Evolutionary conservation across 2,113 vertebrate species (phyloP).

Genomic region (Archocentrus centrarchus): DNA sequence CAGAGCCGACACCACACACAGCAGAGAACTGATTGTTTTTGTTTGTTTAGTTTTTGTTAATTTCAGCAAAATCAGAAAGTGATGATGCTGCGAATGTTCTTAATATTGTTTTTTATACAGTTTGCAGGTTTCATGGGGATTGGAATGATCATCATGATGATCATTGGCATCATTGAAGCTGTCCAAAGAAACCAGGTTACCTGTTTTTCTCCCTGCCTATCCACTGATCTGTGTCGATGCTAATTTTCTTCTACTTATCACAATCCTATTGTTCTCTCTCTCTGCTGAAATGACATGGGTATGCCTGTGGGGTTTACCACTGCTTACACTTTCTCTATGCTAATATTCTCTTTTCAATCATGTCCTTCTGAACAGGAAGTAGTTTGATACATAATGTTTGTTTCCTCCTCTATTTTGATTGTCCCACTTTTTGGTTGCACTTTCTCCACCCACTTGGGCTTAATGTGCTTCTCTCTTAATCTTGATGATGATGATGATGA

Average conservation of each 20-base stretch:
- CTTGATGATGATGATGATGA: not conserved
- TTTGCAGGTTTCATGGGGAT: conserved; percentile 67
- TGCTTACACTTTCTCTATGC: not conserved
- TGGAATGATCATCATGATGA: conserved; percentile 68
- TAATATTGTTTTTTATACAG: conserved; percentile 22
- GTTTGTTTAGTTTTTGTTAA: too few relatives aligned
- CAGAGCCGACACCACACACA: rapidly evolving
- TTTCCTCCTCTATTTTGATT: not conserved
- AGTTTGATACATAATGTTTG: not conserved
- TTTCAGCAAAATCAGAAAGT: too few relatives aligned
- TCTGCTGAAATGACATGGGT: too few relatives aligned
- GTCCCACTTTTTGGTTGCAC: not conserved
- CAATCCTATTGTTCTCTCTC: not conserved
- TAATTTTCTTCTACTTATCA: not conserved
- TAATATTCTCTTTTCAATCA: not conserved
- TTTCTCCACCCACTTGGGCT: not conserved
- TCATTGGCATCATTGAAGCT: conserved; percentile 42
- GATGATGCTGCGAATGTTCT: not conserved
- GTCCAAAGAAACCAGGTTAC: conserved; percentile 40
- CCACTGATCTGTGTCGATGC: not conserved
- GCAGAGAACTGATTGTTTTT: too few relatives aligned
- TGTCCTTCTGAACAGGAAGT: not conserved
- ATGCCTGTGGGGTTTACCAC: too few relatives aligned
- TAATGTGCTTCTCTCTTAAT: not conserved
- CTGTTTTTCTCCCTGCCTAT: not conserved